Evolutionary conservation across 2,888 invertebrate species (phyloP), one percentile per base, ranked within the genome.

Genomic region (Uropetala carovei): DNA sequence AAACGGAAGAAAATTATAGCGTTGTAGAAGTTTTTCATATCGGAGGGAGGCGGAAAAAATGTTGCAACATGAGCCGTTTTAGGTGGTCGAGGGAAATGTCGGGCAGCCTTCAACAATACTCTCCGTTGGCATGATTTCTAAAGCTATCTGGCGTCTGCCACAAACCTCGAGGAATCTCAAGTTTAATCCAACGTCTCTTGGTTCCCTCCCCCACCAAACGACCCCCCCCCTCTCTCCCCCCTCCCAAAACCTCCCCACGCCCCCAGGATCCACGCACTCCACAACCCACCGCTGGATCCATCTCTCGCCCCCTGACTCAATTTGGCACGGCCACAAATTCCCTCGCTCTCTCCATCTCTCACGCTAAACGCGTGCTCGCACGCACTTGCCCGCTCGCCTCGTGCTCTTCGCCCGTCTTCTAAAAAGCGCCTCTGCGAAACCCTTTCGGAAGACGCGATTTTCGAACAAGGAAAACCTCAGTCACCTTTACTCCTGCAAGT

Each of bases 121-220:
- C 75, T 75, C 75, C 22, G 75, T 75, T 75, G 75, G 75, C 75
- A 75, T 75, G 75, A 75, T 75, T 75, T 75, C 75, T 13, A 75
- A 75, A 68, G 18, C 18, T 18, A 68, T 68, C 68, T 68, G 68
- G 68, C 68, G 9, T 7, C 68, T 18, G n/a, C 68, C n/a, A 9
- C 43, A 43, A 43, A 43, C 43, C 43, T 43, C 68, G 68, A 68
- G 68, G 68, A 68, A 68, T 68, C 68, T 13, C n/a, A 18, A 68
- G 68, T n/a, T 68, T 68, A 68, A 68, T 68, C 68, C 68, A 68
- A 68, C 68, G 68, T 68, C 68, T 22, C 43, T 43, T 5, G 43
- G 43, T 43, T 43, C 43, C 43, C 5, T 5, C 43, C 43, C 43
- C 43, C 43, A 43, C 43, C 43, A 1, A 1, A 43, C 43, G 5